phyloP scores from a whole-genome alignment of 2,797 vertebrate species.

The Podarcis siculus region DNA sequence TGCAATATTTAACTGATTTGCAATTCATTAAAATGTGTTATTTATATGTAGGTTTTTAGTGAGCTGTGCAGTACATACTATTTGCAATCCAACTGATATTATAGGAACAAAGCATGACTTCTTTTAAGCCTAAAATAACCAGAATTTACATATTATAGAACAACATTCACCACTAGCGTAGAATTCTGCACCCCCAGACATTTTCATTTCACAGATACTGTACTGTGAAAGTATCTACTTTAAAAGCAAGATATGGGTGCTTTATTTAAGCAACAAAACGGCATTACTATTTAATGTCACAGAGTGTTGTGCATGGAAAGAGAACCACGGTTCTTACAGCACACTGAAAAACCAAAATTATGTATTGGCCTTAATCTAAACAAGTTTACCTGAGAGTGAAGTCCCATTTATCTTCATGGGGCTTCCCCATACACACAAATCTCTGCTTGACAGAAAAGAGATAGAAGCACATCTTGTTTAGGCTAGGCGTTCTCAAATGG shows the following conservation, averaged over 20 bases:
- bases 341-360: not conserved
- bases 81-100: constrained; percentile 38
- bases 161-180: constrained; percentile 53
- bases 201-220: constrained; percentile 11
- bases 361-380: not conserved
- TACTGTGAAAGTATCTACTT: not conserved
- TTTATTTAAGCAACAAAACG: not conserved
- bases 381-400: not conserved
- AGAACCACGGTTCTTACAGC: not conserved
- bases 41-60: constrained; percentile 34
- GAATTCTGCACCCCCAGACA: constrained; percentile 50
- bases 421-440: not conserved
- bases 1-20: constrained; percentile 4
- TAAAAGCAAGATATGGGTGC: not conserved
- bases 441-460: not conserved
- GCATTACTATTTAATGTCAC: not conserved
- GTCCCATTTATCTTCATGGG: not conserved
- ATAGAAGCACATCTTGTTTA: not conserved
- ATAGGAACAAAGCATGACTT: not conserved
- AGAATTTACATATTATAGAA: constrained; percentile 38
- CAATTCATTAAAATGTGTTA: constrained; percentile 9
- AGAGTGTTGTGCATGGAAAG: not conserved
- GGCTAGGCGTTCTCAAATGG: not conserved
- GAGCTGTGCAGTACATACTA: not conserved
- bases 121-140: constrained; percentile 26